Evolutionary conservation across 2,888 invertebrate species (phyloP), one percentile per base, ranked within the genome.

Genomic region (Andricus curvator): DNA sequence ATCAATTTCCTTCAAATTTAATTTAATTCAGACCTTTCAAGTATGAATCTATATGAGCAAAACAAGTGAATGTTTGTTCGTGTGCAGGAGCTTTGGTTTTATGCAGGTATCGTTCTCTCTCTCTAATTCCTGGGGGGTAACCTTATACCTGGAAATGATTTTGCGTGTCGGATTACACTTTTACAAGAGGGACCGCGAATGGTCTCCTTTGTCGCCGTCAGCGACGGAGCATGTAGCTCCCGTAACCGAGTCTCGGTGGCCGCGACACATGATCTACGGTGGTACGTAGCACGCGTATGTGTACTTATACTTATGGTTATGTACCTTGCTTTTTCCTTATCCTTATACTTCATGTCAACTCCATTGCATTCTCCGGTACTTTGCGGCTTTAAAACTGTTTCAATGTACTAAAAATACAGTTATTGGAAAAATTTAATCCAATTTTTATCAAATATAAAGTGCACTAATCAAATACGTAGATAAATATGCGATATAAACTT

Each of bases 101-200:
- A 79, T 81, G 82, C 79, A 80, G 79, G 80, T 80, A 65, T 82
- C 81, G 87, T 87, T 87, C 88, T 85, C 82, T 85, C 82, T 81
- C 81, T 80, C 79, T 88, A 86, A 90, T 91, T 90, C 89, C 85
- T 29, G 74, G 56, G 48, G 80, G 83, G 91, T 91, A 91, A 91
- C 88, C 80, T 85, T 85, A 91, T 88, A 90, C 88, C 83, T 86
- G 84, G 88, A 88, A 90, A 88, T 86, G 90, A 91, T 91, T 91
- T 91, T 88, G 87, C 91, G 89, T 90, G 88, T 91, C 88, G 85
- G 85, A 87, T 91, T 91, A 88, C 90, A 85, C 86, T 85, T 81
- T 76, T 78, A 81, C 81, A 78, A 80, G 83, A 67, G 70, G 44
- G 60, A 76, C 81, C 77, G 67, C 81, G 81, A 82, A 68, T 82